Base-by-base conservation (phyloP, 2,888 invertebrate genomes). In the Falcaria lacertinaria region DNA sequence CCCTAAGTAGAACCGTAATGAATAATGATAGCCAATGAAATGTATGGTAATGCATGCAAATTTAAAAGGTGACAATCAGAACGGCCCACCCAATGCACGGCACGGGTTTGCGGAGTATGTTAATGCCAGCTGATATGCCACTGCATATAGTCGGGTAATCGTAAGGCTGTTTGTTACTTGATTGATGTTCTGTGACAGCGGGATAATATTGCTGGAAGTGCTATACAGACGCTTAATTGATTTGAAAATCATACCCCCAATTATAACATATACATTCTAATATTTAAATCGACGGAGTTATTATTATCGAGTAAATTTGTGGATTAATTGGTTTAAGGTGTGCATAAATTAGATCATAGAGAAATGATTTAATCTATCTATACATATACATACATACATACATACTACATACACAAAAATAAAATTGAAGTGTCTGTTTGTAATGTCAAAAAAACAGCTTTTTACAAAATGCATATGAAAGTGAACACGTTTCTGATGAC, bases 1-100 rank as follows among this genome's bases (percentile, higher is more conserved):
- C 60, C 64, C 57, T 72, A 74, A 78, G 74, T 74, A 77, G 70
- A 65, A 70, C 57, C 52, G 64, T 67, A 65, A 74, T 72, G 71
- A 74, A 70, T 70, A 73, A 60, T 57, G 56, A 28, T 11, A 28
- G 28, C 11, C 28, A 56, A 67, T 58, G 60, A 59, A 83, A 67
- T 58, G 60, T 60, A 83, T 78, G 78, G 60, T 79, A 86, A 88
- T 82, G 66, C 66, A 87, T 86, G 87, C 79, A 86, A 87, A 87
- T 86, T 80, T 84, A 84, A 80, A 82, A 81, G 81, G 84, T 83
- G 87, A 86, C 85, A 85, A 85, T 82, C 79, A 81, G 75, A 63
- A 74, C 73, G 74, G 80, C 65, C 82, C 83, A 82, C 82, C 84
- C 85, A 83, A 77, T 79, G n/a, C n/a, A n/a, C n/a, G 62, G 69